Conservation (phyloP, 2,797 vertebrate species). For the Chiloscyllium punctatum region DNA sequence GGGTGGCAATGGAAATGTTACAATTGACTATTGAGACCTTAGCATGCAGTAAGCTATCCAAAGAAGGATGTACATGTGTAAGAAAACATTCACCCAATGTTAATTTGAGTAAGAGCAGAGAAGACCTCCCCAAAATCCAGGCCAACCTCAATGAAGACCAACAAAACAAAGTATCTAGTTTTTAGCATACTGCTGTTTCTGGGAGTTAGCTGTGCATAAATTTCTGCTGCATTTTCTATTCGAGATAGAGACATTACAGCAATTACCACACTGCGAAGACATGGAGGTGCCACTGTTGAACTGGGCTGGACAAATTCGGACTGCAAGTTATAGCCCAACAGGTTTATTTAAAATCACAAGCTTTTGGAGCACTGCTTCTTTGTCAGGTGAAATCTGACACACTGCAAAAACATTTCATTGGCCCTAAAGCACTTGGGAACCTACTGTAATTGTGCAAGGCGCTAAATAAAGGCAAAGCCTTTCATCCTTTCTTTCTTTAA, state of each 20-base stretch:
- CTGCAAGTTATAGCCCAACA: too few species aligned
- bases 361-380: too few species aligned
- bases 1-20: not conserved
- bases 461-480: not conserved
- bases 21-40: not conserved
- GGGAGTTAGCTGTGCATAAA: not conserved
- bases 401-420: not conserved
- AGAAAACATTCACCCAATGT: too few species aligned
- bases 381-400: too few species aligned
- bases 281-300: too few species aligned
- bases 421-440: not conserved
- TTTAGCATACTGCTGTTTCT: not conserved
- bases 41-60: too few species aligned
- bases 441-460: not conserved
- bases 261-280: not conserved
- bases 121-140: not conserved
- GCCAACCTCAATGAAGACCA: not conserved
- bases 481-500: not conserved
- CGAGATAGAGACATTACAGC: not conserved
- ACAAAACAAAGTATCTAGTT: not conserved
- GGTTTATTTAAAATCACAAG: too few species aligned
- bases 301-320: too few species aligned
- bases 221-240: not conserved
- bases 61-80: too few species aligned
- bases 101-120: not conserved